Base-by-base conservation (phyloP, 1,140 invertebrate species). In the Drosophila mauritiana region DNA sequence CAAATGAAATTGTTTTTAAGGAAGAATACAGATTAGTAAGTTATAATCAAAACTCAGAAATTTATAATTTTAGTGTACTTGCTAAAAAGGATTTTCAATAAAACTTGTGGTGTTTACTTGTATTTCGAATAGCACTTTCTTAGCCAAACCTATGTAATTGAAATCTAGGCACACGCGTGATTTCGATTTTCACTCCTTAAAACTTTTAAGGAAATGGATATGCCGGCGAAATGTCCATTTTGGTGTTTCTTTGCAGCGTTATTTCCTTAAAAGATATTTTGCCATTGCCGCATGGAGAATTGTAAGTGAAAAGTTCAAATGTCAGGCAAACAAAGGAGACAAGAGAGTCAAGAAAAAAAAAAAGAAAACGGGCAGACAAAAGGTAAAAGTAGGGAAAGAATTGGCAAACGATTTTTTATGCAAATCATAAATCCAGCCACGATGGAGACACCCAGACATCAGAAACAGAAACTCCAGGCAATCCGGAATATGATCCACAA, bases 361-460 rank as follows among this genome's bases (percentile, higher is more conserved):
- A n/a, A 82, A 76, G 79, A 86, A 79, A 76, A 52, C 39, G 37
- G 58, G 45, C 77, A 78, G 65, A 86, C 79, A 90, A 90, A 82
- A 88, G 77, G 88, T 88, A 91, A 91, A 81, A 90, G 85, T 90
- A 84, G 62, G 39, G 62, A 79, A 64, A 90, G 78, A 90, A 90
- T 90, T 84, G 85, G 58, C 77, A 78, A 80, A 59, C 78, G 74
- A 81, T 81, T 84, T 88, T 88, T 88, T 88, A 85, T 89, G 84
- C 84, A 89, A 89, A 89, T 89, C 84, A 89, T 89, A 89, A 84
- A 90, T 73, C 62, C 48, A 80, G 69, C 68, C 65, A 64, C 57
- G 27, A 76, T 67, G 57, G 65, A 83, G 75, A 84, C 80, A 88
- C 68, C 62, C 59, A 49, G 63, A 34, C 42, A 48, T 56, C 57